A percentile compares a stretch with the other conserved stretches of the same genome.
These are phyloP conservation scores for Lycaon pictus DNA, from an alignment of 2,113 vertebrate species.

Conservation along the genomic window DNA sequence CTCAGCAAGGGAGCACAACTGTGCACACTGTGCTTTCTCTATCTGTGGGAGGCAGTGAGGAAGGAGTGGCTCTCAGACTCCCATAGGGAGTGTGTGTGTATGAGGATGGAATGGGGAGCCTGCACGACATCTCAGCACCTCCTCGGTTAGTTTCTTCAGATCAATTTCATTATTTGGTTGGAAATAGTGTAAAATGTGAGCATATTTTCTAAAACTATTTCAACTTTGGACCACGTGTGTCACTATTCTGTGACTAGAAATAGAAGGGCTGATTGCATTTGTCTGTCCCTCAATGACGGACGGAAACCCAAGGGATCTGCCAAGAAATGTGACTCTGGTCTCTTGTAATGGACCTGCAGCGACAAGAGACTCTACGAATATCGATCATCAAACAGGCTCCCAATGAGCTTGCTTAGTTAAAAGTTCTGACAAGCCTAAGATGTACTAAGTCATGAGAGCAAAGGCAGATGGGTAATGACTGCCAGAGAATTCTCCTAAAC, in stretches of 20 bases:
- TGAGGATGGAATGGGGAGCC: background rate
- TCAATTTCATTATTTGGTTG: background rate
- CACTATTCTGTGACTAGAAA: background rate
- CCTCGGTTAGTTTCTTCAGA: background rate
- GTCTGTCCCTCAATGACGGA: background rate
- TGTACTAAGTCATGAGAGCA: background rate
- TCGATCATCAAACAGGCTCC: background rate
- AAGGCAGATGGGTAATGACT: background rate
- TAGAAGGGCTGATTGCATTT: background rate
- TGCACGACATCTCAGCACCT: background rate
- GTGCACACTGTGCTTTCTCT: background rate
- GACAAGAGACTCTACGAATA: background rate
- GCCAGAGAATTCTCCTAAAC: background rate
- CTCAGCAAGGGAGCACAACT: background rate
- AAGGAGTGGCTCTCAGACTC: background rate
- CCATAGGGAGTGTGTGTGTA: background rate
- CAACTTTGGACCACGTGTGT: background rate
- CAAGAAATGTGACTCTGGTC: background rate
- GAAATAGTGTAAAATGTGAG: slow-evolving; percentile 32
- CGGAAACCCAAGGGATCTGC: background rate
- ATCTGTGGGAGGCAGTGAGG: background rate
- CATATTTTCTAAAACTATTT: slow-evolving; percentile 37
- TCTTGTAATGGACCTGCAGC: background rate
- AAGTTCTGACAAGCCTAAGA: background rate
- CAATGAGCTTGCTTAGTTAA: background rate